These are phyloP conservation scores for Microchirus variegatus DNA, from an alignment of 2,797 vertebrate species.

Conservation along the genomic window DNA sequence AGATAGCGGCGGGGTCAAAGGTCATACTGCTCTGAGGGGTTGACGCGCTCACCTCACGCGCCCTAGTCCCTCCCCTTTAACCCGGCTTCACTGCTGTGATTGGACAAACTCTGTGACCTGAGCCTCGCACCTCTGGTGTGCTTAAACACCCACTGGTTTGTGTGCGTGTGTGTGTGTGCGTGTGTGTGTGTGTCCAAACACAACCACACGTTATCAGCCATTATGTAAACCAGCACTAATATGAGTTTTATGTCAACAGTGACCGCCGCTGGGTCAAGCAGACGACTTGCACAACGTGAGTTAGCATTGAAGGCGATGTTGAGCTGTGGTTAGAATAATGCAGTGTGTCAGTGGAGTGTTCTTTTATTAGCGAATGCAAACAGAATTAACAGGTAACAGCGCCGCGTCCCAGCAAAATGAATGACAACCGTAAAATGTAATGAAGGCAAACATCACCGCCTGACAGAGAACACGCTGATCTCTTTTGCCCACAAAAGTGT, in stretches of 20 bases:
- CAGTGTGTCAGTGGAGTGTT: conserved; percentile 2
- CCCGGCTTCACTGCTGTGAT: conserved; percentile 37
- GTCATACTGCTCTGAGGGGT: conserved; percentile 49
- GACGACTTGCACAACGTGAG: conserved; percentile 30
- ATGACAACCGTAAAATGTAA: neutral
- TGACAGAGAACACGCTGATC: neutral
- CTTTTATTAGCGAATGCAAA: conserved; percentile 23
- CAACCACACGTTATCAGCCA: conserved; percentile 59
- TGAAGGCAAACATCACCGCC: neutral
- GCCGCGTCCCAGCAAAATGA: neutral
- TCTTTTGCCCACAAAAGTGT: no score
- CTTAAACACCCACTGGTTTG: conserved; percentile 31
- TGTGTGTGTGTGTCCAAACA: conserved; percentile 46
- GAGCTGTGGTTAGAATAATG: conserved; percentile 13
- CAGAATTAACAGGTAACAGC: conserved; percentile 21
- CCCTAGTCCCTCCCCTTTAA: conserved; percentile 25
- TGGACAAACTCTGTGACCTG: conserved; percentile 60
- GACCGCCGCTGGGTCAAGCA: conserved; percentile 45
- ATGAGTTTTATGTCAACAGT: conserved; percentile 66
- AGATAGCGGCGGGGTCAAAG: conserved; percentile 48
- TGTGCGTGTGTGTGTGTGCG: conserved; percentile 25
- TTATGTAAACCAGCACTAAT: conserved; percentile 74
- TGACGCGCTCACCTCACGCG: conserved; percentile 13
- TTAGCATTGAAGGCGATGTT: conserved; percentile 37
- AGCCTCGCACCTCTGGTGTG: conserved; percentile 52